phyloP scores from a whole-genome alignment of 2,888 invertebrate genomes.

The Hartigia nigra region DNA sequence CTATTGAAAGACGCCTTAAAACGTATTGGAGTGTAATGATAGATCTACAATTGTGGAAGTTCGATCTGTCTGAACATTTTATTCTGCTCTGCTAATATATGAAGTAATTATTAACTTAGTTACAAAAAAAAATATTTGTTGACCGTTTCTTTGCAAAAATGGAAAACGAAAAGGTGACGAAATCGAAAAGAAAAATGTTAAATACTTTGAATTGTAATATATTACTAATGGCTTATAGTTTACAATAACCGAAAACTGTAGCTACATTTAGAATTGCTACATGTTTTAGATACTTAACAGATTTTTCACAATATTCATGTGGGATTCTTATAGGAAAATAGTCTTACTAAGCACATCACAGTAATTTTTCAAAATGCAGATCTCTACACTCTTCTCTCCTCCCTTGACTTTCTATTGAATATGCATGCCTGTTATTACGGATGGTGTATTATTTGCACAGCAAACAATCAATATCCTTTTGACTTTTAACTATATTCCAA shows the following conservation, averaged over 20 bases:
- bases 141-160: constrained; percentile 13
- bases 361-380: constrained; percentile 54
- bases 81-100: background rate
- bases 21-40: background rate
- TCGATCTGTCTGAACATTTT: background rate
- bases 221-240: constrained; percentile 46
- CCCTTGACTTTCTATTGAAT: background rate
- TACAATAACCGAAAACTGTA: constrained; percentile 47
- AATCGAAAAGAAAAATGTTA: background rate
- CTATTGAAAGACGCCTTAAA: background rate
- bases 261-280: constrained; percentile 37
- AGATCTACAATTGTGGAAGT: background rate
- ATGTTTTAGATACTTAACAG: constrained; percentile 28
- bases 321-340: constrained; percentile 17
- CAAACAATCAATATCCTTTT: background rate
- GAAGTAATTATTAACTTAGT: background rate
- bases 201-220: constrained; percentile 39
- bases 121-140: background rate
- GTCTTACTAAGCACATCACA: constrained; percentile 55
- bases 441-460: background rate
- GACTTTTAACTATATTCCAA: background rate
- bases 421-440: background rate
- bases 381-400: constrained; percentile 37
- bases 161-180: constrained; percentile 28
- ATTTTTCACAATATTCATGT: background rate